Evolutionary conservation across 2,113 vertebrate genomes (phyloP).

Genomic region (Xiphophorus couchianus): DNA sequence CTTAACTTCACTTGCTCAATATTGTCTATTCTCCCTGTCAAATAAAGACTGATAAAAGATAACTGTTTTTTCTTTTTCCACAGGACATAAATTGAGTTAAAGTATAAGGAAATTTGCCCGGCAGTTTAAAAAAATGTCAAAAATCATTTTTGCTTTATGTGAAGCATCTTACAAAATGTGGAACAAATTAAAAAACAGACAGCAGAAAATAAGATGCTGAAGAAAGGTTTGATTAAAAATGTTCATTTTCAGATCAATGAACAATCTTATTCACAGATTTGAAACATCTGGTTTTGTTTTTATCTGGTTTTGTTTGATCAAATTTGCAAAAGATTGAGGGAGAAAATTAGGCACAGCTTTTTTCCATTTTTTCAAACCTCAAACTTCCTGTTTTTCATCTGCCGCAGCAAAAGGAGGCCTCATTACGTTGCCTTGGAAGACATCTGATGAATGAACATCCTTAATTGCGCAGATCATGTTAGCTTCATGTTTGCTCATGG

Average conservation of each 20-base stretch:
- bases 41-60: no score
- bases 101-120: no score
- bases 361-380: not conserved
- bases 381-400: slow-evolving; percentile 14
- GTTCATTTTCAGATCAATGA: not conserved
- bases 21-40: no score
- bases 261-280: not conserved
- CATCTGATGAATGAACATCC: slow-evolving; percentile 54
- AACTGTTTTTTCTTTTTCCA: no score
- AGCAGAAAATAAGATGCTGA: not conserved
- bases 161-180: no score
- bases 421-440: slow-evolving; percentile 41
- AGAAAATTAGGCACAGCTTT: not conserved
- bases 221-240: not conserved
- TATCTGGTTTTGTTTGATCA: not conserved
- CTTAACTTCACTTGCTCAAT: no score
- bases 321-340: not conserved
- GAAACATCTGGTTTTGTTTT: slow-evolving; percentile 5
- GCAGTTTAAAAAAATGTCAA: no score
- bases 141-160: no score
- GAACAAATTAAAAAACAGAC: not conserved
- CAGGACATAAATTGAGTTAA: no score
- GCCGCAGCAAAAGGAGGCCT: slow-evolving; percentile 24
- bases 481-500: slow-evolving; percentile 41
- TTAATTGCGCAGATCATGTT: slow-evolving; percentile 63